Evolutionary conservation across 2,113 vertebrate genomes (phyloP), one percentile per base, ranked within the genome.

Genomic region (Percopsis transmontana): DNA sequence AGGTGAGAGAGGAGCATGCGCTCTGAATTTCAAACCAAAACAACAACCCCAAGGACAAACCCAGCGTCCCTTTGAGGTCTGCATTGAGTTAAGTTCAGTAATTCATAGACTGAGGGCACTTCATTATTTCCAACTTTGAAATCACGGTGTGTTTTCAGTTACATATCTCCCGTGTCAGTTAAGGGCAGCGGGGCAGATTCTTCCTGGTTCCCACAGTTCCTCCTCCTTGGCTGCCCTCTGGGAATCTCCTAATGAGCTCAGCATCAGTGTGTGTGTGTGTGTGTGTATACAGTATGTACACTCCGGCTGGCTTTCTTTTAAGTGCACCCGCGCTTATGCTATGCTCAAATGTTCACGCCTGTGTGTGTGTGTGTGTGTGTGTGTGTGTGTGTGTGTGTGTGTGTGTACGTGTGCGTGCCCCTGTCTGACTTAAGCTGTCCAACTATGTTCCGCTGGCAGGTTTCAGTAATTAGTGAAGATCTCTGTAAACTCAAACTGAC

Each of bases 181-280:
- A n/a, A n/a, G n/a, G n/a, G n/a, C n/a, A n/a, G n/a, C n/a, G n/a
- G n/a, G 54, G 44, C 48, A 62, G 72, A 77, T 68, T 62, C 58
- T n/a, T 66, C 45, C 45, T 51, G 58, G 66, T 80, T 78, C 72
- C 74, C 76, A 79, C 60, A 78, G 67, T 66, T 51, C 60, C 6
- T 23, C 61, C 54, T 61, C 79, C 77, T 79, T 70, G 66, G 58
- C 53, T 79, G 7, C 79, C 72, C 77, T 74, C 64, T 72, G 83
- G 79, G 77, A 84, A 83, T 82, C 76, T 77, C 65, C 62, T 84
- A 82, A 85, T 84, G 76, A 82, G 72, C 74, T 73, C 56, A 62
- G n/a, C 62, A 66, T 70, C 56, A 63, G 48, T 68, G 24, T 63
- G 42, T 44, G 52, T 67, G 77, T 68, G 58, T 71, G 60, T 58